Evolutionary conservation across 1,140 invertebrate species (phyloP), one percentile per base, ranked within the genome.

Genomic region (Pseudoatta argentina): DNA sequence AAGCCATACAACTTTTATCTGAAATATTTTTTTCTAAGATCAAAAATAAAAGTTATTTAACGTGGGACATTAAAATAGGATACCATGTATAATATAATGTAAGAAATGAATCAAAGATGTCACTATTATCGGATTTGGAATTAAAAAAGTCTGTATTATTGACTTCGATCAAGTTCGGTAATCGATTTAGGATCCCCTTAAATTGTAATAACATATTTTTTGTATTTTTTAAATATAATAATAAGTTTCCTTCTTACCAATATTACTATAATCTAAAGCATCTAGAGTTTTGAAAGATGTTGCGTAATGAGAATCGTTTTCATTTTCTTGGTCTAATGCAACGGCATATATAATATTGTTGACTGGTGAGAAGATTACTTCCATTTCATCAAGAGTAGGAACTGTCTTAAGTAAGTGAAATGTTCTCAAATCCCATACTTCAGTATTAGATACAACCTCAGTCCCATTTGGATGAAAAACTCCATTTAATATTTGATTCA

Each of bases 381-480:
- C 96, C 93, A 98, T 98, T 91, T 99, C 98, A 93, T 99, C 98
- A 39, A 99, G 95, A 0, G 97, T 97, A 18, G 98, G 98, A 12
- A 99, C 98, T 0, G 99, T 99, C 92, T 98, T 97, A 5, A 99
- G 94, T 30, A 99, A 95, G 94, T 99, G 98, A 95, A 98, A 99
- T 16, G 98, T 99, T 85, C 99, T 96, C 8, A 99, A 94, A 94
- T 99, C 99, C 99, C 99, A 99, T 55, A 99, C 97, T 96, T 98
- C 97, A 1, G 97, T 98, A 91, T 98, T 98, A n/a, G 97, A 97
- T 85, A 98, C 97, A 64, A 98, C 98, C 95, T 99, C 99, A 57
- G 98, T 96, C 0, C 99, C 99, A 94, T 99, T 99, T 0, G 99
- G 99, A 97, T 99, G 99, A 94, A 99, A 99, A 1, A 99, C 97